Evolutionary conservation across 2,888 invertebrate genomes (phyloP), one percentile per base, ranked within the genome.

Genomic region (Gortyna flavago): DNA sequence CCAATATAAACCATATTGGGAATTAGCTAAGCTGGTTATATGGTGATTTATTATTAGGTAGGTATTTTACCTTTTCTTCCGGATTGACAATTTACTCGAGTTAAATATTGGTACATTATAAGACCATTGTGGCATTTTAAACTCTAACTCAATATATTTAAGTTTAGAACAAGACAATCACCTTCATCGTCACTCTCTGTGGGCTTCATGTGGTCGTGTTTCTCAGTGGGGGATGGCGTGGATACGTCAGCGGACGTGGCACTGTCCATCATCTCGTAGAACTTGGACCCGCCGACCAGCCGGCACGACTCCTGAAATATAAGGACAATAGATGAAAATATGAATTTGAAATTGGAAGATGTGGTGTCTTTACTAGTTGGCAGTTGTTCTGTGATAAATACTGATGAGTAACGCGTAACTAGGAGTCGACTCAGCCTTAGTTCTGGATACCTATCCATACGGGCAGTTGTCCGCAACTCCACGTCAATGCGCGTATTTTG

Each of bases 181-280:
- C 97, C 97, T 96, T 98, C 98, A 90, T 98, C 98, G 74, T 98
- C 97, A 82, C 98, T 98, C 89, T 98, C 98, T 62, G 96, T 97
- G 13, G 98, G 98, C 92, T 98, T 98, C 98, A 98, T 98, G 82
- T 97, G 97, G 91, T 98, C 98, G 87, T 98, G 98, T 90, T 98
- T 98, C 93, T 98, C 98, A 0, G 96, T 96, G 0, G 97, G 97
- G 1, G 97, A 96, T 0, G 94, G 95, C 1, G 95, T 95, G 21
- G 94, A 93, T 5, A 88, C 90, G 54, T 93, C 93, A 0, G 91
- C 92, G 0, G 94, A 89, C 13, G 93, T 87, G 2, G 94, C 85
- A 0, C 93, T 95, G 38, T 95, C 95, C 90, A 95, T 91, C 89
- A 95, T 92, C 89, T 96, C 95, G 92, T 97, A 97, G 92, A 97